Percentiles rank a stretch among this genome's conserved stretches.
These are phyloP conservation scores for Saccostrea echinata DNA, from an alignment of 1,140 invertebrate species.

Conservation along the genomic window DNA sequence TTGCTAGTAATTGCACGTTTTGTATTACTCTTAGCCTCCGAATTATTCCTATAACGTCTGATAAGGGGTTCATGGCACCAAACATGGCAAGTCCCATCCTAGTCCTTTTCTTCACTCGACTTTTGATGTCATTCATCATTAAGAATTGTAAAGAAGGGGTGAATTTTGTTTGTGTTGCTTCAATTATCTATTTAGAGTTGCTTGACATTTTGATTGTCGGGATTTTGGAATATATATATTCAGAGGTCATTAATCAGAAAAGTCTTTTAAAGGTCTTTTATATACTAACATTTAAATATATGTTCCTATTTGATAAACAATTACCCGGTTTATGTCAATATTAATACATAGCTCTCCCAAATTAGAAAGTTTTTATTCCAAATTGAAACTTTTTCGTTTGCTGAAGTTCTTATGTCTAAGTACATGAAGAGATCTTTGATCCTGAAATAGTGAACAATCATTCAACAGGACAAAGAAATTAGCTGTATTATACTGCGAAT, in stretches of 20 bases:
- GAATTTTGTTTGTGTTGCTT: not conserved
- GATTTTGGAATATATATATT: not conserved
- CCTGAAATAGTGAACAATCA: slow-evolving; percentile 3
- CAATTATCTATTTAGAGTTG: not conserved
- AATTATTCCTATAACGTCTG: not conserved
- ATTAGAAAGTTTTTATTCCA: slow-evolving; percentile 8
- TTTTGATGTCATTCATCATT: not conserved
- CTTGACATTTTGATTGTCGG: not conserved
- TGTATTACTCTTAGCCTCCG: not conserved
- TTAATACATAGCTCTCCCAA: not conserved
- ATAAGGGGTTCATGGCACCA: not conserved
- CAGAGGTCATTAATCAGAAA: not conserved
- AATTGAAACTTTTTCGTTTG: slow-evolving; percentile 5
- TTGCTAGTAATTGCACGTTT: slow-evolving; percentile 15
- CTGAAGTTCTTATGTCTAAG: not conserved
- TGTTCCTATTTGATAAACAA: not conserved
- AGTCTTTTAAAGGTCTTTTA: not conserved
- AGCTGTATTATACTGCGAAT: not conserved
- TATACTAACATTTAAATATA: not conserved
- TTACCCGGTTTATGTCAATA: not conserved
- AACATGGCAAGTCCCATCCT: not conserved
- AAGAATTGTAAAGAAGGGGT: not conserved
- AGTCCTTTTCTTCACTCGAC: not conserved
- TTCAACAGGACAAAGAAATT: slow-evolving; percentile 16
- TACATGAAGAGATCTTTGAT: not conserved